Base-by-base conservation (phyloP, 1,140 invertebrate genomes). In the Lithobius niger region DNA sequence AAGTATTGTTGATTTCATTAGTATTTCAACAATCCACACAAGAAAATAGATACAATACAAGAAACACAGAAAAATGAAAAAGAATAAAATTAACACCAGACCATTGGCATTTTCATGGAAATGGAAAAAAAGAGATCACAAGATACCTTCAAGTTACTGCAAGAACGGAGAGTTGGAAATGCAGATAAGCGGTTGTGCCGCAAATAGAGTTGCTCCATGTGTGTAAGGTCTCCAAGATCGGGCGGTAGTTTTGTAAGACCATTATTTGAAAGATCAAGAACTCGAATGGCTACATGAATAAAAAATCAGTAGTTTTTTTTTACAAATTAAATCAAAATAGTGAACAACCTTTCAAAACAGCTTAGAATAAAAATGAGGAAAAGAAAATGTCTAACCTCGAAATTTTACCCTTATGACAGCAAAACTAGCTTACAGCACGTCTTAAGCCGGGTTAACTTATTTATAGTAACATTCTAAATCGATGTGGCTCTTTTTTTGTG, bases 191-290 rank as follows among this genome's bases (percentile, higher is more conserved):
- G 65, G 71, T 93, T 93, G 55, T 88, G 82, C 59, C 86, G 82
- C 13, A 87, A 74, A 67, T 87, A 83, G 0, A 95, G 67, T 58
- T 79, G 77, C 70, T 91, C 82, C 59, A 93, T 73, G 70, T 86
- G 83, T 28, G 78, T 68, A n/a, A 93, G 69, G 66, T 88, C 80
- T 19, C 84, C 83, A 61, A 94, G 61, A 66, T 85, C 71, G 43
- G 79, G 71, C 18, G 88, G 88, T 36, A 93, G 63, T 25, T 65
- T 62, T 54, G 75, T 76, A 31, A 93, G 74, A 54, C 79, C 72
- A 74, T 93, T 94, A 56, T 83, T 74, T 28, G 79, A 83, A 45
- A 89, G 70, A 75, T 93, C 81, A 54, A 93, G 71, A 36, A 79
- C 61, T 58, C 71, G 74, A 21, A 94, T 71, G 64, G 66, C 80